phyloP scores from a whole-genome alignment of 2,888 invertebrate genomes.

The Diarsia dahlii region DNA sequence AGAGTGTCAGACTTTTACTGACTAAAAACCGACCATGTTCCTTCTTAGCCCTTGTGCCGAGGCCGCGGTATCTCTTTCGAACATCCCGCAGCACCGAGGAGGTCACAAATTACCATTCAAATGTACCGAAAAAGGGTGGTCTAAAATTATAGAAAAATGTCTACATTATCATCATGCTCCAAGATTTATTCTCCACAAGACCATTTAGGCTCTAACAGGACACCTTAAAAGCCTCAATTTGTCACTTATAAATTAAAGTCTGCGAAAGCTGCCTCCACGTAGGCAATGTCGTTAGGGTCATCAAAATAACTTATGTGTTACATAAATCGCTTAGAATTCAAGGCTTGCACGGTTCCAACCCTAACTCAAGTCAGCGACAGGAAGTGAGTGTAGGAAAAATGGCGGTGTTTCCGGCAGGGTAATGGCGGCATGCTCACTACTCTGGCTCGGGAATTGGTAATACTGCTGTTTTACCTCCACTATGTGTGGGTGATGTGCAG shows the following conservation, averaged over 20 bases:
- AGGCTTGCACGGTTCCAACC: slow-evolving; percentile 54
- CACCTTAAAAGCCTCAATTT: slow-evolving; percentile 27
- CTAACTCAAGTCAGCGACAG: slow-evolving; percentile 71
- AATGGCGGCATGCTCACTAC: slow-evolving; percentile 73
- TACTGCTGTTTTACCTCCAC: slow-evolving; percentile 39
- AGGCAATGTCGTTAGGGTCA: slow-evolving; percentile 31
- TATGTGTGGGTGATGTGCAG: slow-evolving; percentile 15
- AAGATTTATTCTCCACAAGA: slow-evolving; percentile 16
- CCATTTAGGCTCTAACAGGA: background rate
- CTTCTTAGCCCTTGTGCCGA: no score
- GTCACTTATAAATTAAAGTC: slow-evolving; percentile 45
- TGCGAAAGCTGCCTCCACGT: slow-evolving; percentile 33
- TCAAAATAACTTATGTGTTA: slow-evolving; percentile 53
- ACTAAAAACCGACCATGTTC: no score
- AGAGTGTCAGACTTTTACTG: no score
- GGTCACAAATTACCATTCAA: background rate
- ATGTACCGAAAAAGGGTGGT: background rate
- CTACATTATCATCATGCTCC: background rate
- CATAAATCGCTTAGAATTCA: slow-evolving; percentile 59
- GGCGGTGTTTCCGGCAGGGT: slow-evolving; percentile 75
- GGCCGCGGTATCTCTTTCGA: no score
- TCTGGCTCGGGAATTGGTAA: slow-evolving; percentile 43
- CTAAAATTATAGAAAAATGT: background rate
- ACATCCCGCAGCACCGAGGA: no score
- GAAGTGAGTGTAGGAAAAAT: slow-evolving; percentile 80